These are phyloP conservation scores for Epizoanthus rinbou DNA, from an alignment of 92 coral and sea anemone genomes.

Conservation along the genomic window DNA sequence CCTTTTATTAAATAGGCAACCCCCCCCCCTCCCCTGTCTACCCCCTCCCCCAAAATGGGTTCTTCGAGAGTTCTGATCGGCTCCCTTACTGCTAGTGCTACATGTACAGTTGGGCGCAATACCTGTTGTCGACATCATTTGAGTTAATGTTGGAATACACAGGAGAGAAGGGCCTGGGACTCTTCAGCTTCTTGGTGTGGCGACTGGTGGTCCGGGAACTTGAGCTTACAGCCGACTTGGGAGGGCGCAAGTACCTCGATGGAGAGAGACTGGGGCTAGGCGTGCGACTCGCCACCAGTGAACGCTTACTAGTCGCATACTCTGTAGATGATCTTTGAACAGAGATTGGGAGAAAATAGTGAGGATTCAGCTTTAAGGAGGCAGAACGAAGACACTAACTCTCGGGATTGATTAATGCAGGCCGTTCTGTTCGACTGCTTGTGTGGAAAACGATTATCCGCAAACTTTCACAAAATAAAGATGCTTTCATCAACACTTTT, in stretches of 20 bases:
- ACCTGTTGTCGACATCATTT: constrained; percentile 87
- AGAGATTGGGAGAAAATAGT: background rate
- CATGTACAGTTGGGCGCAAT: background rate
- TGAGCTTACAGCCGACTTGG: constrained; percentile 66
- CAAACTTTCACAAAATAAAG: too few species aligned
- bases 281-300: constrained; percentile 45
- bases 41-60: too few species aligned
- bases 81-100: too few species aligned
- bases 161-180: constrained; percentile 91
- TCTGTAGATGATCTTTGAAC: constrained; percentile 66
- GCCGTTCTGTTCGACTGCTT: too few species aligned
- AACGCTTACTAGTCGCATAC: constrained; percentile 37
- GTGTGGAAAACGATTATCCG: too few species aligned
- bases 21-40: too few species aligned
- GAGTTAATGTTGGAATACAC: constrained; percentile 83
- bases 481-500: too few species aligned
- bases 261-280: constrained; percentile 57
- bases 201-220: constrained; percentile 58
- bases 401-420: too few species aligned
- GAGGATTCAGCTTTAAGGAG: too few species aligned
- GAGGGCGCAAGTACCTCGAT: constrained; percentile 50
- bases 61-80: too few species aligned
- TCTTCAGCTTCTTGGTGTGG: constrained; percentile 57
- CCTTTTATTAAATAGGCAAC: too few species aligned
- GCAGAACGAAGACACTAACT: too few species aligned